A percentile compares a stretch with the other conserved stretches of the same genome.
These are phyloP conservation scores for Pempheris klunzingeri DNA, from an alignment of 2,797 vertebrate genomes.

Conservation along the genomic window DNA sequence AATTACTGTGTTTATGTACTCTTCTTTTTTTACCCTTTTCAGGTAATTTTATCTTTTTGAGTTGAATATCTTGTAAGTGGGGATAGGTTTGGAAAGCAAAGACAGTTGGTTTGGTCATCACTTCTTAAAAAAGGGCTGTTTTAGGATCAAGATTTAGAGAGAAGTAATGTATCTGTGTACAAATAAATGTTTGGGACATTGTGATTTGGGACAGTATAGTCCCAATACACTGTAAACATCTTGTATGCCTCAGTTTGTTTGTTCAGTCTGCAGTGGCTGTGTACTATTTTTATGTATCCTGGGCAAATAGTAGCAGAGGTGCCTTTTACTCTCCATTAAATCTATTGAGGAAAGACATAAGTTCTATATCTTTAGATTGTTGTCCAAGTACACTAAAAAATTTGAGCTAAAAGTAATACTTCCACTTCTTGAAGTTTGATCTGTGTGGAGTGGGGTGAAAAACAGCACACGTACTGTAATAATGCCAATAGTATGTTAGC, in stretches of 20 bases:
- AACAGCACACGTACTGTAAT: background rate
- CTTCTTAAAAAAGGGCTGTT: background rate
- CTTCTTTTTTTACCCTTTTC: background rate
- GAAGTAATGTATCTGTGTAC: too few relatives aligned
- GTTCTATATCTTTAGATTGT: conserved; percentile 26
- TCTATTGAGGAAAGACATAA: background rate
- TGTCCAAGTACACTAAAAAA: conserved; percentile 21
- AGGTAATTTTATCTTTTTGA: background rate
- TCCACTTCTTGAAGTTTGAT: conserved; percentile 10
- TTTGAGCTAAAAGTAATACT: conserved; percentile 11
- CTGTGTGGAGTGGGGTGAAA: background rate
- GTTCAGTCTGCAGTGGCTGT: conserved; percentile 3
- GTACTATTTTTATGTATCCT: conserved; percentile 10
- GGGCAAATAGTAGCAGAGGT: conserved; percentile 10
- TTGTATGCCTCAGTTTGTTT: background rate
- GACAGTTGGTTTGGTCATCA: background rate
- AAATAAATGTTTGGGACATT: too few relatives aligned
- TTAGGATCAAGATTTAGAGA: background rate
- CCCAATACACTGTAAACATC: background rate
- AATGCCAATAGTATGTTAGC: background rate
- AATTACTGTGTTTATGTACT: background rate
- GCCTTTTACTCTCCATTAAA: background rate
- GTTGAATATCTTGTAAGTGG: background rate
- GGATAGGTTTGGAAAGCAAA: background rate
- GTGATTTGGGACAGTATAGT: background rate